These are phyloP conservation scores for Monochamus saltuarius DNA, from an alignment of 1,140 invertebrate genomes.

Conservation along the genomic window DNA sequence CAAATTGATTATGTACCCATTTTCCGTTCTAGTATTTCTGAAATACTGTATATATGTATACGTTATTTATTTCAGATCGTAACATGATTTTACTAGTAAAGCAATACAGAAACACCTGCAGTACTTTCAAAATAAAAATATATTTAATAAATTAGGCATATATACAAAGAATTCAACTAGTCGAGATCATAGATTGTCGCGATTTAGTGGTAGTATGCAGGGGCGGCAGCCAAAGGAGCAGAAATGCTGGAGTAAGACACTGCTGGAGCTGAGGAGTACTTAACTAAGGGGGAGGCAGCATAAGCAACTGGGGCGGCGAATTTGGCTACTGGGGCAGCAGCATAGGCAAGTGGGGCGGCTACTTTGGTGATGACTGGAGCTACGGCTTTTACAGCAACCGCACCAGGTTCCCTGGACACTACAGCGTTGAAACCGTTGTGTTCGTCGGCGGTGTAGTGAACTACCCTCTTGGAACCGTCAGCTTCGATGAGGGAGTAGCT, in stretches of 20 bases:
- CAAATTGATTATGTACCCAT: too few species aligned
- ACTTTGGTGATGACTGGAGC: conserved; percentile 13
- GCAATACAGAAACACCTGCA: too few species aligned
- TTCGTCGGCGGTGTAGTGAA: conserved; percentile 57
- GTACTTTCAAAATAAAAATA: too few species aligned
- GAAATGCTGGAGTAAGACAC: conserved; percentile 24
- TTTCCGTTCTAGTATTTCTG: too few species aligned
- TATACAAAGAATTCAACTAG: too few species aligned
- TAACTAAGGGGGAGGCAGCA: not conserved
- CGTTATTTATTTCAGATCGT: too few species aligned
- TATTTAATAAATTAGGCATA: too few species aligned
- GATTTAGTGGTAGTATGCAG: conserved; percentile 4
- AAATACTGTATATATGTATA: too few species aligned
- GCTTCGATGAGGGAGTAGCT: conserved; percentile 53
- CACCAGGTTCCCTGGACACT: conserved; percentile 40
- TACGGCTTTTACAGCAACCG: conserved; percentile 15
- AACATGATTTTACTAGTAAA: too few species aligned
- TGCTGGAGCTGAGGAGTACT: conserved; percentile 21
- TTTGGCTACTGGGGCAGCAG: not conserved
- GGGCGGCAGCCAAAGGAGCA: conserved; percentile 6
- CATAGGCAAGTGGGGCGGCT: conserved; percentile 12
- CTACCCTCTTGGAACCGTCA: conserved; percentile 56
- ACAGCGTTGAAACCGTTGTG: conserved; percentile 47
- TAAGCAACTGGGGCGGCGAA: conserved; percentile 9
- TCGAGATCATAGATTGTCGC: not conserved